phyloP scores from a whole-genome alignment of 2,113 vertebrate genomes.

The human region GRCh38 chr12:116259501-116260000 shows the following conservation, averaged over 20 bases:
- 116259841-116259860: constrained; percentile 33
- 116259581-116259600: not conserved
- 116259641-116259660: not conserved
- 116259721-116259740: not conserved
- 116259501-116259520: not conserved
- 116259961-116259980: constrained; percentile 26
- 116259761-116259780: not conserved
- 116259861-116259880: constrained; percentile 65
- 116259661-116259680: not conserved
- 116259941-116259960: constrained; percentile 41
- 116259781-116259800: not conserved
- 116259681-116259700: not conserved
- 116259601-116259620: not conserved
- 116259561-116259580: not conserved
- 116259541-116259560: not conserved
- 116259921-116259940: constrained; percentile 43
- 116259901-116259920: constrained; percentile 61
- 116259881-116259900: constrained; percentile 48
- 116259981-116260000: not conserved
- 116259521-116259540: not conserved
- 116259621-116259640: not conserved
- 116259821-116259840: constrained; percentile 34
- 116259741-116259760: constrained; percentile 35
- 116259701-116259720: not conserved
- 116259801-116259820: not conserved